Percentiles rank a stretch among this genome's conserved stretches.
These are phyloP conservation scores for Uloborus diversus DNA, from an alignment of 1,140 invertebrate genomes.

Conservation along the genomic window DNA sequence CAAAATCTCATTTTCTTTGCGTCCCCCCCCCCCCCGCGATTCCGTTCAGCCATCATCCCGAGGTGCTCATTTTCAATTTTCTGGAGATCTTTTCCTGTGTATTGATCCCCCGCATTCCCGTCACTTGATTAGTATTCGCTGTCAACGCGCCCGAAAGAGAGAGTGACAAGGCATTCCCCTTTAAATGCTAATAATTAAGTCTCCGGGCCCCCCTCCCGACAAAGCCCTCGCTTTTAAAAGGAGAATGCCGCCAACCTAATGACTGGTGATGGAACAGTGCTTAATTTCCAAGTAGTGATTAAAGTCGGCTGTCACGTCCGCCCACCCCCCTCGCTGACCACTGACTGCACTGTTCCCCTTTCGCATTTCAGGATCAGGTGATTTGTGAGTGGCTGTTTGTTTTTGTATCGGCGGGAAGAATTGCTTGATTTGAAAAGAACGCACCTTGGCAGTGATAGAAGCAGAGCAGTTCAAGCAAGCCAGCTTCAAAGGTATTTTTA, in stretches of 20 bases:
- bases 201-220: not conserved
- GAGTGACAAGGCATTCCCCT: slow-evolving; percentile 32
- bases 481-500: no score
- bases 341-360: not conserved
- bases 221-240: slow-evolving; percentile 14
- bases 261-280: slow-evolving; percentile 25
- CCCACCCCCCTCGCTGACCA: not conserved
- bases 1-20: no score
- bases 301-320: slow-evolving; percentile 22
- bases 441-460: no score
- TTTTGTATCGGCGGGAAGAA: no score
- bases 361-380: no score
- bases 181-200: slow-evolving; percentile 51
- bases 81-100: slow-evolving; percentile 14
- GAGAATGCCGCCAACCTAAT: slow-evolving; percentile 16
- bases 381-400: no score
- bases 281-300: slow-evolving; percentile 43
- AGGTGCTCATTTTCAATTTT: slow-evolving; percentile 45
- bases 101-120: slow-evolving; percentile 39
- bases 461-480: no score
- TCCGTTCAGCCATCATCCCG: no score
- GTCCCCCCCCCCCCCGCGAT: no score
- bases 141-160: slow-evolving; percentile 31
- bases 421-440: no score
- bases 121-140: slow-evolving; percentile 47